phyloP scores from a whole-genome alignment of 30 jellyfish, hydroid and myxozoan genomes.

The Hydractinia echinata region DNA sequence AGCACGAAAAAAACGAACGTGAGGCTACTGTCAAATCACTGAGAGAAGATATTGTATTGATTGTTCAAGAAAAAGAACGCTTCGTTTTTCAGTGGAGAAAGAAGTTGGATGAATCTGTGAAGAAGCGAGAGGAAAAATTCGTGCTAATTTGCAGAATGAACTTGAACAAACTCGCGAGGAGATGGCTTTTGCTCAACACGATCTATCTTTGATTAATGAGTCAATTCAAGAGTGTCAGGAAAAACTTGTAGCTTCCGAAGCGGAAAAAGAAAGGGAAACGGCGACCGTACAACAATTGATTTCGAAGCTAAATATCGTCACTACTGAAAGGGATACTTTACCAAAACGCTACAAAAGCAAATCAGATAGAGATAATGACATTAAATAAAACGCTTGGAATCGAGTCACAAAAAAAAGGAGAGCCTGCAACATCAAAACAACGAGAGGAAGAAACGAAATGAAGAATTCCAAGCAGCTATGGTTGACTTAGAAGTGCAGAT shows the following conservation, averaged over 20 bases:
- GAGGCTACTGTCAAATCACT: slow-evolving; percentile 17
- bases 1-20: slow-evolving; percentile 13
- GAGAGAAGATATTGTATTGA: slow-evolving; percentile 64
- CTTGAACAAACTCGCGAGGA: slow-evolving; percentile 5
- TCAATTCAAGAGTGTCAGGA: neutral
- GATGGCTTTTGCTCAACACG: slow-evolving; percentile 28
- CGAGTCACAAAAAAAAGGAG: neutral
- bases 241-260: slow-evolving; percentile 6
- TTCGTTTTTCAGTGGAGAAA: slow-evolving; percentile 27
- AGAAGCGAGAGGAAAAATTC: neutral
- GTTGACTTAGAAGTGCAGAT: neutral
- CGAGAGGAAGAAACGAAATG: slow-evolving; percentile 3
- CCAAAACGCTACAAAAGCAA: neutral
- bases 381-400: slow-evolving; percentile 9
- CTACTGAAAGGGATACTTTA: neutral
- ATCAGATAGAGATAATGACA: slow-evolving; percentile 1
- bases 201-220: slow-evolving; percentile 6
- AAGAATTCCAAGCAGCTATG: neutral
- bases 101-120: slow-evolving; percentile 13
- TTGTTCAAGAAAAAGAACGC: slow-evolving; percentile 62
- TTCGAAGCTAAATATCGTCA: neutral
- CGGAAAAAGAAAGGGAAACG: neutral
- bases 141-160: slow-evolving; percentile 14
- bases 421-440: neutral
- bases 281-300: neutral